Percentiles rank a stretch among this genome's conserved stretches.
Evolutionary conservation across 2,797 vertebrate genomes (phyloP).

Genomic region (Anguilla marmorata): DNA sequence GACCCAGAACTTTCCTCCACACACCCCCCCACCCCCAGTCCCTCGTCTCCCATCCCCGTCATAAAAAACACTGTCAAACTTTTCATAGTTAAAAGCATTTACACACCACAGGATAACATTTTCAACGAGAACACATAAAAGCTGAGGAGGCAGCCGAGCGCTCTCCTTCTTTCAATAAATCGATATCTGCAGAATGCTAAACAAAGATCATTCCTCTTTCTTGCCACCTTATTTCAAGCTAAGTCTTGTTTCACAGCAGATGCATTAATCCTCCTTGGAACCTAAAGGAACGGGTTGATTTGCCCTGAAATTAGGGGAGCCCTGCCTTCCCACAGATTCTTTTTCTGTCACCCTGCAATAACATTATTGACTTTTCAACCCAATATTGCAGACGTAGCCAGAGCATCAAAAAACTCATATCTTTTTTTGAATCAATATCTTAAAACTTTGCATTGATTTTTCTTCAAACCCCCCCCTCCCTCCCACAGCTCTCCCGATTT

Average conservation of each 20-base stretch:
- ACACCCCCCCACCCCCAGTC: constrained; percentile 10
- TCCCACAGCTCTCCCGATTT: neutral
- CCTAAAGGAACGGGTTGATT: constrained; percentile 35
- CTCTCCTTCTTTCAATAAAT: constrained; percentile 23
- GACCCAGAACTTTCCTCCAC: constrained; percentile 23
- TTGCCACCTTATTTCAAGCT: constrained; percentile 37
- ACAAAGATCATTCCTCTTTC: constrained; percentile 37
- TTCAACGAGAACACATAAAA: constrained; percentile 13
- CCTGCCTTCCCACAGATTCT: constrained; percentile 21
- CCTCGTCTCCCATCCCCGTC: neutral
- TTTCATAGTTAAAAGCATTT: constrained; percentile 37
- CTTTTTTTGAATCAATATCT: constrained; percentile 38
- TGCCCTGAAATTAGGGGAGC: constrained; percentile 39
- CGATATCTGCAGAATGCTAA: constrained; percentile 32
- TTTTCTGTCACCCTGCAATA: constrained; percentile 42
- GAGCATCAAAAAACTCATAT: constrained; percentile 41
- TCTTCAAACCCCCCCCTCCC: neutral
- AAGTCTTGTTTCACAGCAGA: constrained; percentile 32
- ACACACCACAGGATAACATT: constrained; percentile 25
- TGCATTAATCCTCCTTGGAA: constrained; percentile 34
- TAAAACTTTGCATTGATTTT: constrained; percentile 41
- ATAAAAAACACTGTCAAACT: constrained; percentile 30
- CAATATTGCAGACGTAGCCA: constrained; percentile 31
- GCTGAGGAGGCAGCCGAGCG: neutral
- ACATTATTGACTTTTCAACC: constrained; percentile 42